These are phyloP conservation scores for Corythoichthys haematopterus DNA, from an alignment of 2,113 vertebrate species.

Conservation along the genomic window DNA sequence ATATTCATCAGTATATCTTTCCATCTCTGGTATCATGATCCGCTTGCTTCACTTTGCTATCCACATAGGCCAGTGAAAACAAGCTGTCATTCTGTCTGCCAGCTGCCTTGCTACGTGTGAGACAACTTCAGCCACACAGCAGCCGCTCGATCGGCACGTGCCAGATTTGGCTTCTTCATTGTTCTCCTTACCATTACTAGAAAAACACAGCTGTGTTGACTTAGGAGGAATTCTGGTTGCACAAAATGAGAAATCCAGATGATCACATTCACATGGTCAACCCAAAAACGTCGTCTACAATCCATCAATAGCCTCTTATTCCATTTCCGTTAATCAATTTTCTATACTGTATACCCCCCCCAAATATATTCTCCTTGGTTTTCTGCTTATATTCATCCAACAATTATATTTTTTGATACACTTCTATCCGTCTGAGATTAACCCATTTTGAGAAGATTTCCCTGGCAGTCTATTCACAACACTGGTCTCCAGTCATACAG, in stretches of 20 bases:
- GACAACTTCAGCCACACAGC: conserved; percentile 35
- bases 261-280: conserved; percentile 2
- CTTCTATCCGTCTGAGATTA: not conserved
- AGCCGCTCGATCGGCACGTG: conserved; percentile 65
- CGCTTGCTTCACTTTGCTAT: conserved; percentile 11
- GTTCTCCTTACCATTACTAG: conserved; percentile 2
- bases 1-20: conserved; percentile 2
- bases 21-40: conserved; percentile 4
- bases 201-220: conserved; percentile 26
- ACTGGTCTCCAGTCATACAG: not conserved
- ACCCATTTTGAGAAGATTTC: not conserved
- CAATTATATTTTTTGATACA: conserved; percentile 1
- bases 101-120: conserved; percentile 28
- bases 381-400: conserved; percentile 26
- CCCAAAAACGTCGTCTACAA: conserved; percentile 1
- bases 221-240: conserved; percentile 1
- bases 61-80: conserved; percentile 38
- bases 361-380: not conserved
- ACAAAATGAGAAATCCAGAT: conserved; percentile 13
- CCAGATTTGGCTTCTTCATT: conserved; percentile 19
- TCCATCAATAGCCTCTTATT: not conserved
- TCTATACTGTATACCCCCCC: conserved; percentile 1
- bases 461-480: conserved; percentile 17
- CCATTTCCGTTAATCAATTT: not conserved
- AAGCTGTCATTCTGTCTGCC: conserved; percentile 47